Base-by-base conservation (phyloP, 2,113 vertebrate species). In the Chinchilla lanigera region DNA sequence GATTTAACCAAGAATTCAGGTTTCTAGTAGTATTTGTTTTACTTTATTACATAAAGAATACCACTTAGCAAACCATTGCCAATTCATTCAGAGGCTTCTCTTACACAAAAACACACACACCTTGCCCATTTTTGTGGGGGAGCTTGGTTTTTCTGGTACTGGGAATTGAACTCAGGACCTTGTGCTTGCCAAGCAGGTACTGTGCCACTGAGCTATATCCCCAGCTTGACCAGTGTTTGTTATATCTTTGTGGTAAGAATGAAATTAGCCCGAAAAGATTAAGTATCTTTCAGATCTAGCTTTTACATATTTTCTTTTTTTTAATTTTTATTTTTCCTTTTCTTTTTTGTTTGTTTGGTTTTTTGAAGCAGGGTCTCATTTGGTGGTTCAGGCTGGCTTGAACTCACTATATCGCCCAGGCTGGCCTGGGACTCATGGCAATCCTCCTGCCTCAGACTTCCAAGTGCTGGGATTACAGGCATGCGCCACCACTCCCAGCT, bases 1-100 rank as follows among this genome's bases (percentile, higher is more conserved):
- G 56, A 93, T 33, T 89, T 89, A 73, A 93, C 93, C 44, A 90
- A 86, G 56, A 90, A 77, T 35, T 86, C 17, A 73, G 80, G 14
- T 86, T 24, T 75, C 35, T 35, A 41, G 47, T 9, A 73, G 67
- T 50, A 44, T 75, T 75, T 41, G 73, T 71, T 90, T 30, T 30
- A 69, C 14, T 75, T 81, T 7, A 93, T 81, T 60, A 87, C 73
- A 87, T 44, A 28, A 19, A 77, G 22, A 90, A 50, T 50, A 17
- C 16, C n/a, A 73, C 47, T 65, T 33, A 38, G 50, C 38, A 52
- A 67, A 77, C 63, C 65, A 71, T 0, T 38, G 44, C 14, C 50
- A 69, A 41, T 67, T 17, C 58, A 90, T 28, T 69, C 54, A 75
- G 63, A 93, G 47, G 81, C 7, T 60, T 90, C 73, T 65, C 54